Evolutionary conservation across 37 sponge, comb jelly and placozoan species (phyloP).

Genomic region (Oscarella lobularis): DNA sequence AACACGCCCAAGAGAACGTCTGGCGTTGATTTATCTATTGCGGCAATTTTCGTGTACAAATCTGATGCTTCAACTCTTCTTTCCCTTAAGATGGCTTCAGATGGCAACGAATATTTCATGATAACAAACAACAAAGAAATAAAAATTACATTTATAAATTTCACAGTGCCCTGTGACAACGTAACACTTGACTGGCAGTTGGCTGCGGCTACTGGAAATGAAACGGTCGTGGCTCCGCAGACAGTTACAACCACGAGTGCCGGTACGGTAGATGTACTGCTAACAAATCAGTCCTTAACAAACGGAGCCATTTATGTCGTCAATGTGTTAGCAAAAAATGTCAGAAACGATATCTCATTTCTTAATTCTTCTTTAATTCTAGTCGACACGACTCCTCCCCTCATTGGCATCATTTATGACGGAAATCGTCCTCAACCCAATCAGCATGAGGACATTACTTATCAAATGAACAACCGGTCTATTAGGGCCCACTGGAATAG

Average conservation of each 20-base stretch:
- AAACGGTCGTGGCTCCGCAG: background rate
- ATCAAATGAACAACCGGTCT: background rate
- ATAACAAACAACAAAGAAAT: background rate
- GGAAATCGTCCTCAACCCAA: no score
- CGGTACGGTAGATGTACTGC: background rate
- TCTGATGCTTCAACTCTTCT: background rate
- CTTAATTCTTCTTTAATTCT: background rate
- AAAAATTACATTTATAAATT: background rate
- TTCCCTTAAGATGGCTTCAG: no score
- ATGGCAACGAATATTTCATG: background rate
- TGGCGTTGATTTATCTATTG: background rate
- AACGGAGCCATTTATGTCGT: background rate
- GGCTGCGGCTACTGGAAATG: background rate
- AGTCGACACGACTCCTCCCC: background rate
- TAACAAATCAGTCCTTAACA: background rate
- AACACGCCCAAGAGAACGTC: background rate
- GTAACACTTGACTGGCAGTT: background rate
- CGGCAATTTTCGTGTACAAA: background rate
- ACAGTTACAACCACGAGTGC: background rate
- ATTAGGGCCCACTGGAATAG: background rate
- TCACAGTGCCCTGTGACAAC: background rate
- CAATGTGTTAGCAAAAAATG: background rate
- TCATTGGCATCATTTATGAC: background rate
- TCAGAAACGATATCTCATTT: background rate
- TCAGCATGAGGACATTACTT: background rate